phyloP scores from a whole-genome alignment of 2,113 vertebrate genomes.

The Anthoscopus minutus region DNA sequence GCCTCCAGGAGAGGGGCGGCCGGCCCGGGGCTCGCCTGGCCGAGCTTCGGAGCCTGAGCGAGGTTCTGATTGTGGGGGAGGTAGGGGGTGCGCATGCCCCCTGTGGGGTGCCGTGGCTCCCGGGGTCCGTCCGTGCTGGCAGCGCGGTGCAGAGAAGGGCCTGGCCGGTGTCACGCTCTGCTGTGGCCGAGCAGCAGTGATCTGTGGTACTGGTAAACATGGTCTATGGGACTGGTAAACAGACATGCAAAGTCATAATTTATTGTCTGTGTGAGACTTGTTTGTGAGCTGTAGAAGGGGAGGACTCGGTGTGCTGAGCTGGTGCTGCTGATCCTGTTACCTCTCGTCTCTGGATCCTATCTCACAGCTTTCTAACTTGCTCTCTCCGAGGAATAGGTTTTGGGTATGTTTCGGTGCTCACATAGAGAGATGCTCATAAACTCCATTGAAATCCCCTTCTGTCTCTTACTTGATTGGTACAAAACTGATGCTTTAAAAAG shows the following conservation, averaged over 20 bases:
- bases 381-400: background rate
- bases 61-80: background rate
- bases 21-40: background rate
- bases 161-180: background rate
- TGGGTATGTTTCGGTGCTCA: accelerated
- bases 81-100: too few relatives aligned
- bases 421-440: accelerated
- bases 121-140: background rate
- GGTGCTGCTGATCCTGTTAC: background rate
- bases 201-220: background rate
- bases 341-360: background rate
- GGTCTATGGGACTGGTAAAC: background rate
- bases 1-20: background rate
- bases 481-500: background rate
- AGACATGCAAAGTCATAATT: background rate
- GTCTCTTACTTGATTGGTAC: background rate
- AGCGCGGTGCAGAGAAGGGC: background rate
- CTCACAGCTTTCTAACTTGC: background rate
- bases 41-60: background rate
- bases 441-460: background rate
- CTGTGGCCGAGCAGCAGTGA: background rate
- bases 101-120: background rate
- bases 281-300: background rate
- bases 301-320: background rate
- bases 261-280: background rate